These are phyloP conservation scores for Drosophila rhopaloa DNA, from an alignment of 1,140 invertebrate species.

Conservation along the genomic window DNA sequence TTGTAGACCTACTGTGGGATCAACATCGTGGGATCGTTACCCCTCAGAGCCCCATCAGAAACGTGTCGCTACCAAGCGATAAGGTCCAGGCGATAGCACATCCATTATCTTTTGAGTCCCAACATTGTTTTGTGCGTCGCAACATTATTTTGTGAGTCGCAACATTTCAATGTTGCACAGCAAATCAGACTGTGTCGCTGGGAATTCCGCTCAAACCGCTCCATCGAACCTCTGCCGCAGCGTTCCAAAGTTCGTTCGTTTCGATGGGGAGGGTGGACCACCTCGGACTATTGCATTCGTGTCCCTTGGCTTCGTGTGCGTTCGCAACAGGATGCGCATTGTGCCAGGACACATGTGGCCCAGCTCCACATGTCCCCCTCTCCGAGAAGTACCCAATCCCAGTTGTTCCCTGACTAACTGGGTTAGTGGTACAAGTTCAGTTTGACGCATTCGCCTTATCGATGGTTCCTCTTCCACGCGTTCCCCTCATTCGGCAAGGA, in stretches of 20 bases:
- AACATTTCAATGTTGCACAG: constrained; percentile 13
- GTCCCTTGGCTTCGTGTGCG: not conserved
- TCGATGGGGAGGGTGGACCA: not conserved
- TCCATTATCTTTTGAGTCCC: constrained; percentile 6
- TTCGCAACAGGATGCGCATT: constrained; percentile 51
- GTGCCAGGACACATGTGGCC: constrained; percentile 38
- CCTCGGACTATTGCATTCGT: not conserved
- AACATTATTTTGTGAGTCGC: constrained; percentile 11
- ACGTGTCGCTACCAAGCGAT: constrained; percentile 14
- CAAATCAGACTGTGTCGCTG: not conserved
- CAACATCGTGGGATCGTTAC: constrained; percentile 7
- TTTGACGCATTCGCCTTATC: constrained; percentile 49
- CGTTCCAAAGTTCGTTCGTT: constrained; percentile 22
- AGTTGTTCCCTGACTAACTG: constrained; percentile 58
- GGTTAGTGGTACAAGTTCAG: constrained; percentile 84
- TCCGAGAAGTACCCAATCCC: not conserved
- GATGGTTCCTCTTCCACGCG: constrained; percentile 48
- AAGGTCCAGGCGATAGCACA: constrained; percentile 2
- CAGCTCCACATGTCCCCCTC: constrained; percentile 2
- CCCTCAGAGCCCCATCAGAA: not conserved
- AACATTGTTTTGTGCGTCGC: constrained; percentile 11
- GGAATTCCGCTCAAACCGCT: constrained; percentile 16
- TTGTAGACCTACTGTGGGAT: constrained; percentile 11
- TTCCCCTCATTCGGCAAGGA: constrained; percentile 24
- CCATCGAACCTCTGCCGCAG: constrained; percentile 28